A percentile compares a stretch with the other conserved stretches of the same genome.
These are phyloP conservation scores for Trigoniulus corallinus DNA, from an alignment of 1,140 invertebrate species.

Conservation along the genomic window DNA sequence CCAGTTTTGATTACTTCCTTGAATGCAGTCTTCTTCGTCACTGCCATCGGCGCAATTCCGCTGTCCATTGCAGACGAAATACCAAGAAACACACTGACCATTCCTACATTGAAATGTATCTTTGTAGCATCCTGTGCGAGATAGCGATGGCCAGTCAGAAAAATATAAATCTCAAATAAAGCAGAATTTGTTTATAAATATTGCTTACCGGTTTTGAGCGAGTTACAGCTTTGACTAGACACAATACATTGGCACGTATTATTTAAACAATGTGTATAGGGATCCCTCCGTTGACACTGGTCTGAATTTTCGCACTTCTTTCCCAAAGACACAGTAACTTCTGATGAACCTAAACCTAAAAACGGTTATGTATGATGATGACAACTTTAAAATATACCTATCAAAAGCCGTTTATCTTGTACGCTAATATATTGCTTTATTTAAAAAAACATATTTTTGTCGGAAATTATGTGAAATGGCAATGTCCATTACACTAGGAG, in stretches of 20 bases:
- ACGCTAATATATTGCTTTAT: no score
- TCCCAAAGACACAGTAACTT: constrained; percentile 48
- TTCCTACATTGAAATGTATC: constrained; percentile 55
- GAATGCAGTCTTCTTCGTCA: constrained; percentile 17
- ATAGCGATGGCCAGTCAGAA: background rate
- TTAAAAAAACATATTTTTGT: no score
- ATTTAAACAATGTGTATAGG: constrained; percentile 49
- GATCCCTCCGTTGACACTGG: constrained; percentile 62
- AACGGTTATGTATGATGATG: no score
- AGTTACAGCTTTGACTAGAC: constrained; percentile 41
- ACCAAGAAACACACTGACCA: constrained; percentile 26
- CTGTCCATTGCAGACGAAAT: constrained; percentile 22
- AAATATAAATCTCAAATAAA: background rate
- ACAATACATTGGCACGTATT: constrained; percentile 61
- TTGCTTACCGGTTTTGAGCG: constrained; percentile 32
- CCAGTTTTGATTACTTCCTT: constrained; percentile 14
- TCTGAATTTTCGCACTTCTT: constrained; percentile 49
- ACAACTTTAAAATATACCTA: no score
- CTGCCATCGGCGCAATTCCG: constrained; percentile 22
- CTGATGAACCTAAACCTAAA: no score
- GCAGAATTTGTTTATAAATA: background rate
- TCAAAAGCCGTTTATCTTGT: no score
- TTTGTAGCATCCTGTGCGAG: constrained; percentile 43
- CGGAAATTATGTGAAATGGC: no score
- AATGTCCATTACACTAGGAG: no score